phyloP scores from a whole-genome alignment of 2,888 invertebrate species.

The Eristalis pertinax region DNA sequence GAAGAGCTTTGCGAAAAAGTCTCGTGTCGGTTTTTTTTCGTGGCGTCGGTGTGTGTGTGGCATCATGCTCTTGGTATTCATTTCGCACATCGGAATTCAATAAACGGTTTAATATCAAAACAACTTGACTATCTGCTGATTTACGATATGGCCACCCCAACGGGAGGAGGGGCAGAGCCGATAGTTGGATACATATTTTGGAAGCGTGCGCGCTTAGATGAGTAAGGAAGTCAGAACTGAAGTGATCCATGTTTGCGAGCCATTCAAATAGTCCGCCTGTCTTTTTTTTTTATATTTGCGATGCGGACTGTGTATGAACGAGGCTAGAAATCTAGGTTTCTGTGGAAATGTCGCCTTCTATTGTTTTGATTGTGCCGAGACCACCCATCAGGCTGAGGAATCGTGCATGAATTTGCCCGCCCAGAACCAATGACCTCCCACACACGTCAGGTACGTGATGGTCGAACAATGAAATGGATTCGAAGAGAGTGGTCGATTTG shows the following conservation, averaged over 20 bases:
- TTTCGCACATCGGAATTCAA: constrained; percentile 41
- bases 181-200: background rate
- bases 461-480: too few species aligned
- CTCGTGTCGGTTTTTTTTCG: background rate
- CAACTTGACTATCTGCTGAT: constrained; percentile 22
- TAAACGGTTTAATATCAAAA: constrained; percentile 38
- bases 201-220: background rate
- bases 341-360: background rate
- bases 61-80: constrained; percentile 14
- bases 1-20: constrained; percentile 8
- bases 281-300: background rate
- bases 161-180: background rate
- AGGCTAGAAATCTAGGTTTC: background rate
- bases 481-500: too few species aligned
- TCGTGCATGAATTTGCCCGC: background rate
- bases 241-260: background rate
- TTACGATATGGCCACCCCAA: background rate
- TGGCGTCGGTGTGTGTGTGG: constrained; percentile 2
- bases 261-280: background rate
- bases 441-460: too few species aligned
- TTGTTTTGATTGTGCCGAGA: background rate
- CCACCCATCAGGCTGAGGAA: background rate
- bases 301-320: background rate
- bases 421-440: too few species aligned
- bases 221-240: background rate